Percentiles rank a stretch among this genome's conserved stretches.
Conservation (phyloP, 2,113 vertebrate genomes). For the Seriola rivoliana region DNA sequence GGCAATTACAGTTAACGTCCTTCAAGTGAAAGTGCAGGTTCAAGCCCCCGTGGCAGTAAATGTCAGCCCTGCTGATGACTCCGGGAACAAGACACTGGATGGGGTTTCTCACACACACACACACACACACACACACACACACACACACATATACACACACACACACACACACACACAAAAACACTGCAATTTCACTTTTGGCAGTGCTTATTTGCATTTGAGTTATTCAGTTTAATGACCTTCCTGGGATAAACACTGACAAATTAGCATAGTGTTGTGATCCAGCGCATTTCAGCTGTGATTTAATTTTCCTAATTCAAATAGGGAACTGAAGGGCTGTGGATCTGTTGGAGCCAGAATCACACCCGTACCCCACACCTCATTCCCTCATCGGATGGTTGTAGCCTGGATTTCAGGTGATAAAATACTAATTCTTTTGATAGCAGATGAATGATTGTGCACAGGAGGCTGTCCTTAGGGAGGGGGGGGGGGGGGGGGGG, state of each 20-base stretch:
- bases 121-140: no score
- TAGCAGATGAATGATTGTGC: conserved; percentile 15
- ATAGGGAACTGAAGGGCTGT: conserved; percentile 17
- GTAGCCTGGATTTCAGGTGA: neutral
- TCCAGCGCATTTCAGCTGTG: conserved; percentile 29
- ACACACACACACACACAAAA: no score
- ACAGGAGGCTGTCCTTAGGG: conserved; percentile 27
- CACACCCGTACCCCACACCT: neutral
- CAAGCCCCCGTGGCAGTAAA: neutral
- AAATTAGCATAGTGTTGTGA: conserved; percentile 61
- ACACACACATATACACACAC: neutral
- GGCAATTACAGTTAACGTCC: neutral
- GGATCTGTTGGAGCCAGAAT: neutral
- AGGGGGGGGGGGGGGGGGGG: neutral
- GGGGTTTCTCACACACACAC: conserved; percentile 13
- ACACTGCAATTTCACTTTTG: conserved; percentile 13
- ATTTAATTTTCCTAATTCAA: conserved; percentile 39
- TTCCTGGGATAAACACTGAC: conserved; percentile 50
- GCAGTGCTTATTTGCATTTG: conserved; percentile 35
- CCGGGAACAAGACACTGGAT: neutral
- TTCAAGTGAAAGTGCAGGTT: conserved; percentile 7
- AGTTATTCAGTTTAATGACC: conserved; percentile 58
- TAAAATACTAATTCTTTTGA: conserved; percentile 14
- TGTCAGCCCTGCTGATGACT: neutral
- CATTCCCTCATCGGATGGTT: conserved; percentile 9